A percentile compares a stretch with the other conserved stretches of the same genome.
phyloP scores from a whole-genome alignment of 2,113 vertebrate species.

The Orcinus orca region DNA sequence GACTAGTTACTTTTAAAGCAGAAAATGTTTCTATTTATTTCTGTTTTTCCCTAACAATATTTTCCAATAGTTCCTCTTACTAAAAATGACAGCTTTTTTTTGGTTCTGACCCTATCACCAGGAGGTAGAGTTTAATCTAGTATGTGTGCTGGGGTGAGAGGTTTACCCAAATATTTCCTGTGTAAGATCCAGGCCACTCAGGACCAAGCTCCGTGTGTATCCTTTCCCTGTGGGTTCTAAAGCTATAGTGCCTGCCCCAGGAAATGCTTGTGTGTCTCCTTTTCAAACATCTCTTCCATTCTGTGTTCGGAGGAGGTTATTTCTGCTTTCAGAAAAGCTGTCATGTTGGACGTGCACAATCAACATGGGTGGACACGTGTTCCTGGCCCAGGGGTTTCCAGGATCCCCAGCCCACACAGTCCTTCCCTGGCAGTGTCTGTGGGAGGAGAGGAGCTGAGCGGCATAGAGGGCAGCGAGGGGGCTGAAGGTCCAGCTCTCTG shows the following conservation, averaged over 20 bases:
- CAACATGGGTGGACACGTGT: not conserved
- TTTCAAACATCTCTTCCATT: not conserved
- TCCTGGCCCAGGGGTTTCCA: not conserved
- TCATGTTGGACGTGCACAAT: not conserved
- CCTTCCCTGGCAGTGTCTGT: not conserved
- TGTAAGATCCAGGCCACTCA: not conserved
- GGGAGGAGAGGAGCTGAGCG: not conserved
- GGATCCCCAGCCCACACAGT: not conserved
- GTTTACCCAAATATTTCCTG: not conserved
- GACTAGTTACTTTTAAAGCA: conserved; percentile 45
- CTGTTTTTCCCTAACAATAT: conserved; percentile 6
- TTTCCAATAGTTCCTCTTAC: conserved; percentile 39
- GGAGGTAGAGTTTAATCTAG: not conserved
- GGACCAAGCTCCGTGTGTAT: not conserved
- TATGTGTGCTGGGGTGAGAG: not conserved
- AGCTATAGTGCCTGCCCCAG: not conserved
- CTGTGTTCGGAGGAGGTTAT: not conserved
- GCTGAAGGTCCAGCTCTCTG: not conserved
- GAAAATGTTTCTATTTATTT: conserved; percentile 34
- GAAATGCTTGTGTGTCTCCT: not conserved
- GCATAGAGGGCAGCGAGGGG: not conserved
- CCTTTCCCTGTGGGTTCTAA: not conserved
- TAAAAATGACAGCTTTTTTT: not conserved
- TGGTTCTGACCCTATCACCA: not conserved
- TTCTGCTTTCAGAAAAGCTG: not conserved